A percentile compares a stretch with the other conserved stretches of the same genome.
Evolutionary conservation across 2,888 invertebrate genomes (phyloP).

Genomic region (Glaucopsyche alexis): DNA sequence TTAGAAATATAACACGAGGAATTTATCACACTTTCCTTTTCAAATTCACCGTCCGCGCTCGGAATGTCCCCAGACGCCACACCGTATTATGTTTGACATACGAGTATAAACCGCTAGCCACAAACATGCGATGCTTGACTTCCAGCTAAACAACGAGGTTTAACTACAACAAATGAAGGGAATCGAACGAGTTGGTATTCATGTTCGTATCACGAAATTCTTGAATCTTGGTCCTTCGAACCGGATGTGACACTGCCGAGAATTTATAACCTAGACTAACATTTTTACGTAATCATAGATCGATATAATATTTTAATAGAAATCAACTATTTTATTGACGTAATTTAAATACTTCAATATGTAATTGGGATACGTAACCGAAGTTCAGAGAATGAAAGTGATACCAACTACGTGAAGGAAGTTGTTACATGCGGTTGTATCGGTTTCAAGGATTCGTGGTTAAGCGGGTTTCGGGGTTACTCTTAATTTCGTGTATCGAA

Average conservation of each 20-base stretch:
- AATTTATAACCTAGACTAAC: neutral
- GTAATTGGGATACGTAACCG: conserved; percentile 21
- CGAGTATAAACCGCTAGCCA: conserved; percentile 17
- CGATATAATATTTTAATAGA: neutral
- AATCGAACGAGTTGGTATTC: neutral
- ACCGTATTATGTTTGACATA: conserved; percentile 19
- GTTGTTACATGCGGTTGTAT: conserved; percentile 69
- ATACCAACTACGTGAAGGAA: conserved; percentile 49
- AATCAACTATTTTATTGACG: neutral
- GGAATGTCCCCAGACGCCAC: conserved; percentile 10
- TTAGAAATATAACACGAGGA: neutral
- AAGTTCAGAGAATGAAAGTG: conserved; percentile 32
- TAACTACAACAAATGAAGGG: neutral
- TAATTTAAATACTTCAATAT: conserved; percentile 6
- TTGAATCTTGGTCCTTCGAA: neutral
- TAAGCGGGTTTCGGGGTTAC: conserved; percentile 46
- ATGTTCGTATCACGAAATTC: neutral
- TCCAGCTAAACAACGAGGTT: conserved; percentile 16
- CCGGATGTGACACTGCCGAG: neutral
- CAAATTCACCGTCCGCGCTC: conserved; percentile 13
- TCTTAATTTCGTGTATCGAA: conserved; percentile 18
- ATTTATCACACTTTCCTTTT: conserved; percentile 28
- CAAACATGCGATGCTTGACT: conserved; percentile 16
- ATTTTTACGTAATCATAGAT: neutral
- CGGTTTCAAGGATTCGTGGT: conserved; percentile 71